Base-by-base conservation (phyloP, 2,113 vertebrate species). In the Gavia stellata region DNA sequence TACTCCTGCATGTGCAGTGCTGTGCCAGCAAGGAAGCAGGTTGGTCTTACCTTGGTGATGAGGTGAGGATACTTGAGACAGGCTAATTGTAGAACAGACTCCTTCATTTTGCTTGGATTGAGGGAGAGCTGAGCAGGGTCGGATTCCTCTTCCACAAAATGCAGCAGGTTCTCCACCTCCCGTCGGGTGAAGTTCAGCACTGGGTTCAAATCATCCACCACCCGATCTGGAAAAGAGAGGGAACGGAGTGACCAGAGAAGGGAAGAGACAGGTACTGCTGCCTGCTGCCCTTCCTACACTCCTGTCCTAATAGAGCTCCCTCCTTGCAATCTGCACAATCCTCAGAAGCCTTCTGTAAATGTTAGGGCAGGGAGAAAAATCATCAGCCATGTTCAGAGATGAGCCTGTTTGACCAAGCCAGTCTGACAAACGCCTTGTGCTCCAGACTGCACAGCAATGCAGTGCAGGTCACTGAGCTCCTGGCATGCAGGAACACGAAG, bases 131-230 rank as follows among this genome's bases (percentile, higher is more conserved):
- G 98, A 72, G 97, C 97, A 52, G 97, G 63, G 72, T 98, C 97
- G 5, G 98, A 98, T 95, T 99, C 99, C 93, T 99, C 99, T 95
- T 99, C 99, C 44, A 99, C 99, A 97, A 99, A 99, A 97, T 99
- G 99, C 97, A 99, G 98, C 91, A 99, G 98, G n/a, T 99, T 99
- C 96, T 99, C 99, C 81, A 99, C 99, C 96, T 99, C 99, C 72
- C 99, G 98, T 38, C 99, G 98, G 26, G 99, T 99, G 68, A 99
- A 99, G 96, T 99, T 99, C 93, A 99, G 97, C 94, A 99, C 99
- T 17, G 99, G 99, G 97, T 99, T 99, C 97, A 99, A 98, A 97
- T 99, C 99, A 88, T 99, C 99, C 29, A 99, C 99, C 65, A 99
- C 99, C 3, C 99, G 99, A 97, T 99, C 99, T 99, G 90, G 45